Percentiles rank a stretch among this genome's conserved stretches.
Conservation (phyloP, 2,888 invertebrate genomes). For the Erebia aethiops region DNA sequence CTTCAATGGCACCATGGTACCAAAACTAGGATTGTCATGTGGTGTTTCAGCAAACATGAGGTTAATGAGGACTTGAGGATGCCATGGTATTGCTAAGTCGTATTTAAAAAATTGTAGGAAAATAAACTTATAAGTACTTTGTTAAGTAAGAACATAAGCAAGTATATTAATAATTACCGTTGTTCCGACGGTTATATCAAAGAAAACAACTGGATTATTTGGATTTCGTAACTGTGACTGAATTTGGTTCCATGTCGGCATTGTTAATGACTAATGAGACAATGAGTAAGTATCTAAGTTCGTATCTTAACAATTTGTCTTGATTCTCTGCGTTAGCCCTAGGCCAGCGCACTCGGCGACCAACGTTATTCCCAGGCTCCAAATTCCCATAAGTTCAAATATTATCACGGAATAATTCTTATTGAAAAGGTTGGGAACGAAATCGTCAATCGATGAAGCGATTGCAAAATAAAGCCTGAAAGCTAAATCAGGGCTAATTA, state of each 20-base stretch:
- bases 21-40: neutral
- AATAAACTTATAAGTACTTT: neutral
- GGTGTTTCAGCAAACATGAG: neutral
- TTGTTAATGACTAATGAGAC: constrained; percentile 55
- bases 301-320: neutral
- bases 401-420: too few species aligned
- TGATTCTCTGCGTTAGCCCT: too few species aligned
- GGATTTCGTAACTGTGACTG: constrained; percentile 94
- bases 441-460: too few species aligned
- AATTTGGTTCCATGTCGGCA: constrained; percentile 98
- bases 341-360: too few species aligned
- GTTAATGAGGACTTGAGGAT: neutral
- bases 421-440: too few species aligned
- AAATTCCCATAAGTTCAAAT: too few species aligned
- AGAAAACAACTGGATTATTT: constrained; percentile 99
- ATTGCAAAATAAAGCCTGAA: too few species aligned
- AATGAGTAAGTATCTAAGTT: neutral
- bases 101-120: neutral
- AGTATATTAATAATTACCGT: constrained; percentile 84
- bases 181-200: constrained; percentile 97
- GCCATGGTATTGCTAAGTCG: neutral
- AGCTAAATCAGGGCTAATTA: too few species aligned
- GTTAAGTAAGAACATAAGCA: too few species aligned
- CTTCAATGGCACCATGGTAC: neutral
- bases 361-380: too few species aligned